Base-by-base conservation (phyloP, 2,888 invertebrate genomes). In the Eristalis pertinax region DNA sequence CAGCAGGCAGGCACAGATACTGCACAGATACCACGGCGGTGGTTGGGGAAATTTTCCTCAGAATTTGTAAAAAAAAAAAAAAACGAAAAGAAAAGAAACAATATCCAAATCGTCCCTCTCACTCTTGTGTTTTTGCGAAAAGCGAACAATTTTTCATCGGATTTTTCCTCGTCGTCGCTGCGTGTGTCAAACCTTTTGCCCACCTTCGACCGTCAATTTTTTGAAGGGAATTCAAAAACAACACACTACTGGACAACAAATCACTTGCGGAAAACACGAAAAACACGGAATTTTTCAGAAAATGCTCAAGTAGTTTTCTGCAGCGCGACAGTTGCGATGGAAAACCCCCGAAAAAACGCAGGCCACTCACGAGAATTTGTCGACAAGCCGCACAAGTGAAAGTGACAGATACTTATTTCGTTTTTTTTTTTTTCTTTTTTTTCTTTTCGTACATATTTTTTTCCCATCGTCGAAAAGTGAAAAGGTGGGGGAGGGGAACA, bases 331-430 rank as follows among this genome's bases (percentile, higher is more conserved):
- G 19, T 50, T n/a, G 2, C 8, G 50, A 35, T 19, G 19, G 1
- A 4, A 58, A 81, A 68, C 69, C 26, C 58, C 4, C 10, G 13
- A 50, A 75, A 73, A 74, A 64, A 41, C 73, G 69, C 22, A 74
- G 72, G 10, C n/a, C 63, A 76, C 41, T 50, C 19, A 50, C 63
- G 69, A n/a, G n/a, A 72, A 76, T 68, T 68, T 50, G 58, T 79
- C 84, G 84, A 87, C 84, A 87, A 87, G 87, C 87, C 87, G 87
- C 87, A 87, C 84, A 87, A 87, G 87, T 87, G 87, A 87, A 87
- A 87, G 87, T 87, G 87, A 87, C 87, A 87, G 87, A 87, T 87
- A 84, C 72, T 83, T 50, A 50, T 50, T 50, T n/a, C n/a, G n/a
- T n/a, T 50, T 68, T 77, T 83, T 38, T 38, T 38, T 4, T 11